Base-by-base conservation (phyloP, 30 jellyfish, hydroid and myxozoan genomes). In the Hydra vulgaris region DNA sequence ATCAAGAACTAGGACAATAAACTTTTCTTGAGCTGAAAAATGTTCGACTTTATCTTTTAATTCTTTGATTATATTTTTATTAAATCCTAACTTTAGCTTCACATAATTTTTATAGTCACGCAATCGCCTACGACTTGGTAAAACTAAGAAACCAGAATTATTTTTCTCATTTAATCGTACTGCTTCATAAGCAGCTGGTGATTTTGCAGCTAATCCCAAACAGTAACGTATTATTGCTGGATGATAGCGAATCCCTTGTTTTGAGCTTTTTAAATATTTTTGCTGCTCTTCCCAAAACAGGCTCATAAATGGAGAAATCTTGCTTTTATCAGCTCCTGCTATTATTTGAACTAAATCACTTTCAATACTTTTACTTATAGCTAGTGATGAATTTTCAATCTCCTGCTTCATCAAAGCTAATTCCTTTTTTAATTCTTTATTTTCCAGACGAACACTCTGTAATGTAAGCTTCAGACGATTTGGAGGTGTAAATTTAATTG, bases 251-350 rank as follows among this genome's bases (percentile, higher is more conserved):
- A 78, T 72, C 21, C 95, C 95, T 25, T 81, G 80, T 17, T 74
- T 73, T 23, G 95, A 79, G n/a, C 84, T 80, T 74, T 71, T 25
- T 66, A 83, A 18, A 66, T 76, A 80, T 40, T 84, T 84, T 74
- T 79, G 94, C 72, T 89, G 95, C 54, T 89, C 95, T 61, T 85
- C 88, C 95, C 96, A 88, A 78, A 88, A 83, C 40, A 83, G 76
- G 74, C 83, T 83, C 96, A 88, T 83, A 72, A 84, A 83, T 54
- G 95, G 89, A n/a, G 91, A 70, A 83, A 79, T 66, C 26, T 67
- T 15, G 7, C 81, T 71, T 66, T 26, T 26, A 66, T 69, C 27
- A 69, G 79, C 73, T 56, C 75, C 53, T 26, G 81, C 54, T 78
- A 87, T 83, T 56, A 87, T 83, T 27, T 61, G 53, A 22, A 80